Evolutionary conservation across 2,888 invertebrate species (phyloP).

Genomic region (Latrodectus elegans): DNA sequence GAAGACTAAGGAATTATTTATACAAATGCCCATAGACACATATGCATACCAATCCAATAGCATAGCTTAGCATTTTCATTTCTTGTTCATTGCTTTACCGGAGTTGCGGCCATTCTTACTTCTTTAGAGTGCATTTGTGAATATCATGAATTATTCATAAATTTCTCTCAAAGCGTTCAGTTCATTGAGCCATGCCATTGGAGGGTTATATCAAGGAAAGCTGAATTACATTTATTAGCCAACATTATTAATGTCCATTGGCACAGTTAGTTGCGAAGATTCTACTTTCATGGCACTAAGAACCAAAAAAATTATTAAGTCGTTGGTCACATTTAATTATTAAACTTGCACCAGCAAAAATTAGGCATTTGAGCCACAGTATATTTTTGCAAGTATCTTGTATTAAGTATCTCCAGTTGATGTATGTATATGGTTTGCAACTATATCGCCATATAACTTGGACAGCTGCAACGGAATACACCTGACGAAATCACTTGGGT

Average conservation of each 20-base stretch:
- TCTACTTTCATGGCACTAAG: slow-evolving; percentile 61
- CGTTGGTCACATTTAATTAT: slow-evolving; percentile 45
- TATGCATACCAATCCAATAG: slow-evolving; percentile 38
- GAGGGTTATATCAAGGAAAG: slow-evolving; percentile 39
- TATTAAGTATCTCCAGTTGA: neutral
- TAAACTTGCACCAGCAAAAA: slow-evolving; percentile 45
- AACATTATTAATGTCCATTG: slow-evolving; percentile 47
- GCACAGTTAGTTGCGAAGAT: slow-evolving; percentile 46
- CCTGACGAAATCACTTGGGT: slow-evolving; percentile 39
- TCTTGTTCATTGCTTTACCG: too few relatives aligned
- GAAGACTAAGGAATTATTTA: slow-evolving; percentile 43
- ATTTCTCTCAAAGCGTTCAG: too few relatives aligned
- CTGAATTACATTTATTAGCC: slow-evolving; percentile 56
- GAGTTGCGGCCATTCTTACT: too few relatives aligned
- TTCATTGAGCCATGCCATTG: slow-evolving; percentile 33
- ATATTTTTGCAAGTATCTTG: slow-evolving; percentile 21
- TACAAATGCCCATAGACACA: slow-evolving; percentile 60
- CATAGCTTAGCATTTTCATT: slow-evolving; percentile 23
- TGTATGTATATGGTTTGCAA: slow-evolving; percentile 8
- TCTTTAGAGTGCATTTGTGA: too few relatives aligned
- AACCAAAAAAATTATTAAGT: slow-evolving; percentile 54
- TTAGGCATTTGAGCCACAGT: slow-evolving; percentile 51
- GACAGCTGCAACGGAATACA: slow-evolving; percentile 68
- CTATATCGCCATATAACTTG: slow-evolving; percentile 32
- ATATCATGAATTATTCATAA: too few relatives aligned